Conservation (phyloP, 2,888 invertebrate genomes). For the Plagodis pulveraria region DNA sequence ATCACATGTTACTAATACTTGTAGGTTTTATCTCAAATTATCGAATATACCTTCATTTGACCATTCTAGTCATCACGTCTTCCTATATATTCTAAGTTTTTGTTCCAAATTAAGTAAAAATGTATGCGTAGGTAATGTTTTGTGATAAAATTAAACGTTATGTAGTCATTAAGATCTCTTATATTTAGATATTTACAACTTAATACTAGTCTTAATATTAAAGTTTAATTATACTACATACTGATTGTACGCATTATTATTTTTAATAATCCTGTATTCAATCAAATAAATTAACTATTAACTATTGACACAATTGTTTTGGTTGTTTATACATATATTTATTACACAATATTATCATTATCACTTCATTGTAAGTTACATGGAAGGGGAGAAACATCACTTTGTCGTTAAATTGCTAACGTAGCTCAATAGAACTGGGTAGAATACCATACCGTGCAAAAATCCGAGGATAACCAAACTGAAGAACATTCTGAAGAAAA, state of each 20-base stretch:
- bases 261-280: slow-evolving; percentile 17
- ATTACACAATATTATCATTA: not conserved
- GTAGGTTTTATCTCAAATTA: slow-evolving; percentile 1
- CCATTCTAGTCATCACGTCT: slow-evolving; percentile 22
- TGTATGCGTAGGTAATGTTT: slow-evolving; percentile 1
- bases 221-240: not conserved
- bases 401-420: slow-evolving; percentile 64
- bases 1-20: not conserved
- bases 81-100: slow-evolving; percentile 28
- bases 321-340: slow-evolving; percentile 12
- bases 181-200: slow-evolving; percentile 43
- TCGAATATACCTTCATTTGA: not conserved
- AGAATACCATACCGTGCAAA: slow-evolving; percentile 94
- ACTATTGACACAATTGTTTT: too few species aligned
- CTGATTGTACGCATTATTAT: slow-evolving; percentile 17
- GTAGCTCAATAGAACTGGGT: slow-evolving; percentile 95
- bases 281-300: slow-evolving; percentile 4
- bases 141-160: slow-evolving; percentile 21
- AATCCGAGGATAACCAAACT: slow-evolving; percentile 97
- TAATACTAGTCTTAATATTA: slow-evolving; percentile 34
- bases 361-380: too few species aligned
- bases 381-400: slow-evolving; percentile 10
- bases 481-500: slow-evolving; percentile 98
- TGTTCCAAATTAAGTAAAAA: slow-evolving; percentile 3
- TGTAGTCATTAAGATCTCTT: slow-evolving; percentile 25